A percentile compares a stretch with the other conserved stretches of the same genome.
phyloP scores from a whole-genome alignment of 1,140 invertebrate genomes.

The Drosophila athabasca region DNA sequence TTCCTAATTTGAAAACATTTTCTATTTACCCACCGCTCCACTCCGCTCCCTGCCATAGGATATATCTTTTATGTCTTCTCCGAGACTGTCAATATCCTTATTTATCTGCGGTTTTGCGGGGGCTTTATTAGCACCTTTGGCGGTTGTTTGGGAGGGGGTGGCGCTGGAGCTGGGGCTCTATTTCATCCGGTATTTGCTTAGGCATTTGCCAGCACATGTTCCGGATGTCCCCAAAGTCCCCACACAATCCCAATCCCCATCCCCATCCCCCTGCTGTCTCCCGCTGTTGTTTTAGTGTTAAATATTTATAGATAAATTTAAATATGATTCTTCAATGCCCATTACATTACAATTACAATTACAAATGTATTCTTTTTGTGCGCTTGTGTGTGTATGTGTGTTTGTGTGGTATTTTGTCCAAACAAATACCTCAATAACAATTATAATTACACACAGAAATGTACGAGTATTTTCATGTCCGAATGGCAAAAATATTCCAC shows the following conservation, averaged over 20 bases:
- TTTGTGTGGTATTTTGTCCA: slow-evolving; percentile 4
- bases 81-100: slow-evolving; percentile 56
- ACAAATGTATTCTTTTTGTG: too few species aligned
- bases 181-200: slow-evolving; percentile 33
- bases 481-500: slow-evolving; percentile 32
- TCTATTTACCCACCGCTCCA: slow-evolving; percentile 27
- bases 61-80: slow-evolving; percentile 50
- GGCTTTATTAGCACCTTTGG: slow-evolving; percentile 46
- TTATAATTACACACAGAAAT: slow-evolving; percentile 36
- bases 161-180: neutral
- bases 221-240: neutral
- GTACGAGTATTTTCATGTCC: slow-evolving; percentile 48
- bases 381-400: too few species aligned
- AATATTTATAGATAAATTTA: slow-evolving; percentile 22
- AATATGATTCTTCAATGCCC: neutral
- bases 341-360: neutral
- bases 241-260: too few species aligned
- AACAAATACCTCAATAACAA: slow-evolving; percentile 18
- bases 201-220: slow-evolving; percentile 17
- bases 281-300: neutral
- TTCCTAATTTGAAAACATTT: slow-evolving; percentile 32
- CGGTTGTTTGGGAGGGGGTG: slow-evolving; percentile 21
- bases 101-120: slow-evolving; percentile 44
- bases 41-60: neutral
- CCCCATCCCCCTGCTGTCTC: too few species aligned